phyloP scores from a whole-genome alignment of 2,888 invertebrate species.

The Latrodectus elegans region DNA sequence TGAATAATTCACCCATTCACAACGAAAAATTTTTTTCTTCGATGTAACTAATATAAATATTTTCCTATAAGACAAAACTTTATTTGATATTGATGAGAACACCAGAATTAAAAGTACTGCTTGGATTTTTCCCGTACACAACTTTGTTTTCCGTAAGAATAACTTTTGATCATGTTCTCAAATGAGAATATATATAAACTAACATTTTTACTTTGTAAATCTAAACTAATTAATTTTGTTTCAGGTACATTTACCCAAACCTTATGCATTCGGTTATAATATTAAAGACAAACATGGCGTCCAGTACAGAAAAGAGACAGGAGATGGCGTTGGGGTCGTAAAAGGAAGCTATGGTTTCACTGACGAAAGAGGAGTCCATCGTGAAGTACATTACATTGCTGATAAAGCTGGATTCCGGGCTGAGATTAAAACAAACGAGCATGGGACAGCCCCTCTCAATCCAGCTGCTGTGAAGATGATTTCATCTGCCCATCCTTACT shows the following conservation, averaged over 20 bases:
- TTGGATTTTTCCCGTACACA: no score
- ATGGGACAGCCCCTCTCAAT: constrained; percentile 38
- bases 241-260: constrained; percentile 31
- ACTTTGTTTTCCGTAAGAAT: no score
- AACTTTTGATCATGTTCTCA: no score
- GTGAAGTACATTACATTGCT: constrained; percentile 34
- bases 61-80: no score
- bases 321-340: constrained; percentile 40
- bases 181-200: no score
- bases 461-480: constrained; percentile 48
- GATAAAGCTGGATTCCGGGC: constrained; percentile 46
- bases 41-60: no score
- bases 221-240: no score
- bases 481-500: constrained; percentile 32
- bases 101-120: no score
- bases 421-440: constrained; percentile 51
- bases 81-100: no score
- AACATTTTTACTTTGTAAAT: no score
- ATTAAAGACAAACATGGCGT: constrained; percentile 55
- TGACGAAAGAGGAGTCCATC: constrained; percentile 47
- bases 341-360: constrained; percentile 60
- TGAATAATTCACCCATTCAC: no score
- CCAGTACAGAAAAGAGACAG: constrained; percentile 44
- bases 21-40: no score
- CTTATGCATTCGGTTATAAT: constrained; percentile 46